phyloP scores from a whole-genome alignment of 2,888 invertebrate species.

The Tipula helvola region DNA sequence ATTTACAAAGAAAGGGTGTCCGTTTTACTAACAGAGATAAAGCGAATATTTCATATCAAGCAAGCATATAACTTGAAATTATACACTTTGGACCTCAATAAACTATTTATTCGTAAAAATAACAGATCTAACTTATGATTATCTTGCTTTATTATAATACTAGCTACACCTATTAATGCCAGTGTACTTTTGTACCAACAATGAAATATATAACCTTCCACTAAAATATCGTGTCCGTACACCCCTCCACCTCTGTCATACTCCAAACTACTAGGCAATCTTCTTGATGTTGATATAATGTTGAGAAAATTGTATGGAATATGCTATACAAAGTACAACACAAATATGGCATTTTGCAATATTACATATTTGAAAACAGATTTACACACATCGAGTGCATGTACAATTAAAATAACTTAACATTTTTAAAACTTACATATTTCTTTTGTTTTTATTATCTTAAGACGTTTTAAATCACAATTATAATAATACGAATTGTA shows the following conservation, averaged over 20 bases:
- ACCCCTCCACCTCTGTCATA: background rate
- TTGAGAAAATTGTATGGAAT: background rate
- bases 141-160: background rate
- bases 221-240: background rate
- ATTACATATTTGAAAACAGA: background rate
- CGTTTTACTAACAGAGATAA: background rate
- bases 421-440: background rate
- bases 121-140: background rate
- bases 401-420: background rate
- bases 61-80: background rate
- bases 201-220: background rate
- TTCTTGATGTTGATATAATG: background rate
- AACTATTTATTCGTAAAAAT: background rate
- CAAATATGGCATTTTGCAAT: background rate
- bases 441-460: background rate
- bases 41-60: background rate
- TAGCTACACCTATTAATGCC: background rate
- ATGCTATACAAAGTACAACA: background rate
- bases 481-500: background rate
- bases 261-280: background rate
- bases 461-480: background rate
- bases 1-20: background rate
- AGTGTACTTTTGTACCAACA: background rate
- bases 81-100: background rate
- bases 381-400: background rate